These are phyloP conservation scores for Synergus itoensis DNA, from an alignment of 2,888 invertebrate genomes.

Conservation along the genomic window DNA sequence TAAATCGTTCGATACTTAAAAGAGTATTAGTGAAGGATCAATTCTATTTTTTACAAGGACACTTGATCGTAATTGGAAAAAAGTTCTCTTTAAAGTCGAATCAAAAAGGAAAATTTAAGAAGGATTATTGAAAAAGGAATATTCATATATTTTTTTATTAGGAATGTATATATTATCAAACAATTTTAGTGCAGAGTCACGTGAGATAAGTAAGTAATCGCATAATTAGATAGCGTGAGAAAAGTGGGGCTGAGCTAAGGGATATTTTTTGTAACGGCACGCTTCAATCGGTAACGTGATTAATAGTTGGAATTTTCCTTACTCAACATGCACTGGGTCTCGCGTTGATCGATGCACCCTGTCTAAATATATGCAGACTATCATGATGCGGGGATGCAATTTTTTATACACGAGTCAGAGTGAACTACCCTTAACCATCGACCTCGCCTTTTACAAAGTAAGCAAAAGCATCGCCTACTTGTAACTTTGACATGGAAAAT, in stretches of 20 bases:
- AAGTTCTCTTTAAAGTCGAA: no score
- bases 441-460: background rate
- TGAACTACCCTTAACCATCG: conserved; percentile 17
- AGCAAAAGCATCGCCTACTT: background rate
- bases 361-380: background rate
- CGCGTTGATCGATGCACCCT: conserved; percentile 18
- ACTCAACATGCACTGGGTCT: conserved; percentile 11
- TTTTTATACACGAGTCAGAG: background rate
- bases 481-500: background rate
- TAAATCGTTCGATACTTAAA: conserved; percentile 8
- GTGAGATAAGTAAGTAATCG: background rate
- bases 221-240: background rate
- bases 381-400: background rate
- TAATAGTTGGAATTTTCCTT: conserved; percentile 13
- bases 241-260: background rate
- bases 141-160: no score
- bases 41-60: conserved; percentile 1
- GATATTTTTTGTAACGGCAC: background rate
- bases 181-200: background rate
- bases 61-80: background rate
- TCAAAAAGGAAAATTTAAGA: no score
- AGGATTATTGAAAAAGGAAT: no score
- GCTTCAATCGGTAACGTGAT: background rate
- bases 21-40: background rate
- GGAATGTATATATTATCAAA: no score